Base-by-base conservation (phyloP, 2,888 invertebrate genomes). In the Idaea aversata region DNA sequence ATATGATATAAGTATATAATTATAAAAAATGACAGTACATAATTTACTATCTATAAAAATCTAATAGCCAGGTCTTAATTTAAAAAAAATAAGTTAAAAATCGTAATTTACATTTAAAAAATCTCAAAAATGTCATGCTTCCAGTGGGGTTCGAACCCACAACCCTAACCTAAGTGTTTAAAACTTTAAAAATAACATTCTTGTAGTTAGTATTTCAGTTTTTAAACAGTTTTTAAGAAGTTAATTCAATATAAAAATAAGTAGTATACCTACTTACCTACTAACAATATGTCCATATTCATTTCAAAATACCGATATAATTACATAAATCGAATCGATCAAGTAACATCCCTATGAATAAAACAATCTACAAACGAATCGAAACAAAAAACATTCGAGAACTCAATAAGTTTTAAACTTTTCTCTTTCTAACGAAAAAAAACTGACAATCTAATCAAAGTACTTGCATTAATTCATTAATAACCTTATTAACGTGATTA, bases 341-440 rank as follows among this genome's bases (percentile, higher is more conserved):
- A 13, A 47, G 10, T 47, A 47, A 47, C 83, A 73, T 72, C 82
- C 69, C 81, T 84, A 81, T 63, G 63, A 61, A 69, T 68, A 75
- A 77, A 70, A 71, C 75, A 75, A 81, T 80, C 74, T 71, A 75
- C 84, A 88, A 83, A 83, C 82, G 84, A 84, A 81, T 75, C 73
- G 75, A 78, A 84, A 82, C 81, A 77, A 47, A 47, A 47, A 47
- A 7, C 47, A 47, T 47, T 47, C 47, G 47, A 47, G 75, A 79
- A 80, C 78, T 72, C 75, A 68, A 68, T 75, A 67, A 63, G 65
- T 63, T 64, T 66, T 73, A 81, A 80, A 81, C 76, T 83, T 75
- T 75, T 82, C 81, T 79, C 80, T 79, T 76, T 81, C 76, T 71
- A 67, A 85, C 72, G 25, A 25, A 85, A 85, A 84, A 85, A 84